Evolutionary conservation across 2,113 vertebrate genomes (phyloP), one percentile per base, ranked within the genome.

Genomic region (Okapia johnstoni): DNA sequence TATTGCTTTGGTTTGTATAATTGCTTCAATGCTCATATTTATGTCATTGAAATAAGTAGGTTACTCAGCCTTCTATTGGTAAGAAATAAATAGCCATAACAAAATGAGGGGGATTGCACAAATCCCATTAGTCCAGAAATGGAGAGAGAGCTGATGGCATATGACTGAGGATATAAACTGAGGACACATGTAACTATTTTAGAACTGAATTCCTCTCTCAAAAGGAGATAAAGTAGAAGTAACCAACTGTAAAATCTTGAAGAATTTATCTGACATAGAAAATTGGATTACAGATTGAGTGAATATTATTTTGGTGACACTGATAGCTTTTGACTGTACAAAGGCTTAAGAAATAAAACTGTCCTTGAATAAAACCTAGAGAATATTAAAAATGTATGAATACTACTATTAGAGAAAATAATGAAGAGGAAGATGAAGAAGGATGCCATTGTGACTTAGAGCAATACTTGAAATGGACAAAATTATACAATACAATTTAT

Each of bases 251-350:
- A 93, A 97, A 96, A 86, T 94, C 79, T 94, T 89, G 91, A 97
- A 95, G 10, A 96, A 88, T 94, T 70, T 95, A 93, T 91, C 36
- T 95, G 85, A 93, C 81, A 95, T 43, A 70, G 43, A 93, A 96
- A 97, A 93, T 84, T 83, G 52, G 21, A 88, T 97, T 91, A 95
- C 92, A 96, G 86, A 85, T 66, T 89, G 85, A 70, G 7, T 83
- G 46, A 81, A 46, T 66, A 94, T 92, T 93, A 94, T 96, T 92
- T 92, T 89, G 26, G 43, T 48, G 85, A 90, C 8, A 92, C 14
- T 91, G 79, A 88, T 90, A 94, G 70, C 33, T 94, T 96, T 81
- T 15, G 48, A 91, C 88, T 87, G 26, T 79, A 93, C 73, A 57
- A 95, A 95, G 25, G 9, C n/a, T 88, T 92, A 92, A 80, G 43